Evolutionary conservation across 2,888 invertebrate species (phyloP).

Genomic region (Enchytraeus crypticus): DNA sequence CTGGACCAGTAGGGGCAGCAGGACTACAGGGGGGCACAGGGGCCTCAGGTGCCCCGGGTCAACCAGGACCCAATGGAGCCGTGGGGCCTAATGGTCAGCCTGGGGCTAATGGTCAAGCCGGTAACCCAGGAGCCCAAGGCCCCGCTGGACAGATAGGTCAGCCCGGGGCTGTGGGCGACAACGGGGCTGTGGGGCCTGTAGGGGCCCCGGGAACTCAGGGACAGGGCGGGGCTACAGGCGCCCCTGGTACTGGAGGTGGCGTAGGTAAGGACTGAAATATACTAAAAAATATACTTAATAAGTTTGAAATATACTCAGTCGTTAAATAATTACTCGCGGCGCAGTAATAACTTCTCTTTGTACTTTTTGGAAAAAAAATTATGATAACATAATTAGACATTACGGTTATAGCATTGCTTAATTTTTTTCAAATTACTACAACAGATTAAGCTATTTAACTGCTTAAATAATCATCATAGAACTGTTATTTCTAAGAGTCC

Average conservation of each 20-base stretch:
- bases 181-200: conserved; percentile 9
- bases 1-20: background rate
- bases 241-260: conserved; percentile 1
- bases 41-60: background rate
- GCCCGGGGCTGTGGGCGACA: conserved; percentile 11
- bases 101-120: background rate
- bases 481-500: no score
- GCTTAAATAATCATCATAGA: background rate
- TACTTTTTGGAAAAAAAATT: no score
- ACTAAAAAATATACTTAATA: no score
- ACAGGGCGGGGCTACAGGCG: conserved; percentile 3
- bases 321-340: no score
- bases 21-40: background rate
- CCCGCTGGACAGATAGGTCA: conserved; percentile 7
- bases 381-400: no score
- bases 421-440: no score
- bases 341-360: no score
- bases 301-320: no score
- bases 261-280: background rate
- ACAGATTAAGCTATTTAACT: no score
- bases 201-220: conserved; percentile 8
- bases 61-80: background rate
- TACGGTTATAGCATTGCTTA: no score
- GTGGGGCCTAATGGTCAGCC: background rate
- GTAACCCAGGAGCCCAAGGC: conserved; percentile 3